Evolutionary conservation across 2,797 vertebrate genomes (phyloP).

Genomic region (Cyprinodon diabolis): DNA sequence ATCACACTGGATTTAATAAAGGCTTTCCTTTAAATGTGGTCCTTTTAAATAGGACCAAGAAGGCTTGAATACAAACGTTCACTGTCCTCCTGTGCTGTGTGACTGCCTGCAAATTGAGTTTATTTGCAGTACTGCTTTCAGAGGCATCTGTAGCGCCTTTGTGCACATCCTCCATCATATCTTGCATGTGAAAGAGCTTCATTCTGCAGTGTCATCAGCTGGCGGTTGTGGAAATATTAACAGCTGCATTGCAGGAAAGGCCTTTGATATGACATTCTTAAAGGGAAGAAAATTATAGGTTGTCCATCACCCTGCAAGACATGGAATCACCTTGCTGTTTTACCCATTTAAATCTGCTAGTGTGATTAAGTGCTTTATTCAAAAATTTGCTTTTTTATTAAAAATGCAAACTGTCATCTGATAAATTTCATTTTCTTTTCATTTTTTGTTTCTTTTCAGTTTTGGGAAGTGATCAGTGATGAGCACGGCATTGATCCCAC

Average conservation of each 20-base stretch:
- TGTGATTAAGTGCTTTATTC: conserved; percentile 34
- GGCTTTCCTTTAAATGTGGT: conserved; percentile 6
- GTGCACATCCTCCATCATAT: conserved; percentile 40
- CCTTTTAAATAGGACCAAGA: conserved; percentile 37
- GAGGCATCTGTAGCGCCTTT: conserved; percentile 53
- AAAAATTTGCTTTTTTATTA: conserved; percentile 27
- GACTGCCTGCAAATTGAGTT: conserved; percentile 44
- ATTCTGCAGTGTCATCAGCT: conserved; percentile 53
- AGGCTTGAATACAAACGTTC: conserved; percentile 57
- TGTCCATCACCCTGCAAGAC: conserved; percentile 44
- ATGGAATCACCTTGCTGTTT: conserved; percentile 53
- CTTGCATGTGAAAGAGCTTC: conserved; percentile 44
- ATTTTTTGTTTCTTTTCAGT: conserved; percentile 73
- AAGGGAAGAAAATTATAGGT: conserved; percentile 32
- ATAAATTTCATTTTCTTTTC: conserved; percentile 46
- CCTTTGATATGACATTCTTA: conserved; percentile 32
- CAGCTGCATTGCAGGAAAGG: conserved; percentile 44
- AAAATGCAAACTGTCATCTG: conserved; percentile 49
- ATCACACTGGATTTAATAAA: conserved; percentile 31
- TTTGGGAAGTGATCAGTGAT: conserved; percentile 88
- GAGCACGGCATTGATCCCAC: conserved; percentile 87
- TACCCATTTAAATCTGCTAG: conserved; percentile 37
- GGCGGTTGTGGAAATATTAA: conserved; percentile 40
- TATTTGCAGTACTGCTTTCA: conserved; percentile 40
- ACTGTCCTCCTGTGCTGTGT: conserved; percentile 45